Evolutionary conservation across 2,888 invertebrate genomes (phyloP).

Genomic region (Ochropleura leucogaster): DNA sequence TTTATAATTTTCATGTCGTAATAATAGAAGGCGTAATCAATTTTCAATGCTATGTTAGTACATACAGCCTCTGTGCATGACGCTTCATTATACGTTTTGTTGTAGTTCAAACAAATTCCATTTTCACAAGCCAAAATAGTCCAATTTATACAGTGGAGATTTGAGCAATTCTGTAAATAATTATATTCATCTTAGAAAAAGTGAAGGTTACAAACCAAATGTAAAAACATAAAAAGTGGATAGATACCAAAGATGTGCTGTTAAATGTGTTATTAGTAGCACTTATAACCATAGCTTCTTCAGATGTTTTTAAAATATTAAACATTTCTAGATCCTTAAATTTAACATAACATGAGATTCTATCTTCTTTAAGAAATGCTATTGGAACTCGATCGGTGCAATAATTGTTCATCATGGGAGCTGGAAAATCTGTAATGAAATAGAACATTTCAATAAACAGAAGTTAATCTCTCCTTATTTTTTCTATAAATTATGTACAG

Average conservation of each 20-base stretch:
- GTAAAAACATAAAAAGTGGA: neutral
- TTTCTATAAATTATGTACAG: neutral
- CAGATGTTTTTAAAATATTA: slow-evolving; percentile 74
- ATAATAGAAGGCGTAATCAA: slow-evolving; percentile 82
- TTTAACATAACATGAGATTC: slow-evolving; percentile 78
- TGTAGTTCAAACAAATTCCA: slow-evolving; percentile 74
- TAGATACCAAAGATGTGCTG: slow-evolving; percentile 77
- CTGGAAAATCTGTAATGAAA: slow-evolving; percentile 80
- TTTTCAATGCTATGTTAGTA: slow-evolving; percentile 77
- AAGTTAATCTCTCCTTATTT: neutral
- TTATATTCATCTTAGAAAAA: neutral
- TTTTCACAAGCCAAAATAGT: slow-evolving; percentile 77
- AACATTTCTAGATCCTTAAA: slow-evolving; percentile 83
- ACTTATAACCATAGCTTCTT: slow-evolving; percentile 78
- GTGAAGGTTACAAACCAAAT: neutral
- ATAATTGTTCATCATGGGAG: slow-evolving; percentile 77
- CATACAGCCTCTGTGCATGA: slow-evolving; percentile 79
- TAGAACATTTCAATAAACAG: neutral
- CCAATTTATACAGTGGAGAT: slow-evolving; percentile 82
- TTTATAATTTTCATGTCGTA: slow-evolving; percentile 78
- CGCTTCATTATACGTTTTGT: slow-evolving; percentile 78
- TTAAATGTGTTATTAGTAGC: slow-evolving; percentile 75
- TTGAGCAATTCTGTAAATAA: slow-evolving; percentile 84
- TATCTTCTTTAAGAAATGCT: slow-evolving; percentile 79
- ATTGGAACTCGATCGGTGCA: slow-evolving; percentile 79